Base-by-base conservation (phyloP, 2,888 invertebrate genomes). In the Orthosia incerta region DNA sequence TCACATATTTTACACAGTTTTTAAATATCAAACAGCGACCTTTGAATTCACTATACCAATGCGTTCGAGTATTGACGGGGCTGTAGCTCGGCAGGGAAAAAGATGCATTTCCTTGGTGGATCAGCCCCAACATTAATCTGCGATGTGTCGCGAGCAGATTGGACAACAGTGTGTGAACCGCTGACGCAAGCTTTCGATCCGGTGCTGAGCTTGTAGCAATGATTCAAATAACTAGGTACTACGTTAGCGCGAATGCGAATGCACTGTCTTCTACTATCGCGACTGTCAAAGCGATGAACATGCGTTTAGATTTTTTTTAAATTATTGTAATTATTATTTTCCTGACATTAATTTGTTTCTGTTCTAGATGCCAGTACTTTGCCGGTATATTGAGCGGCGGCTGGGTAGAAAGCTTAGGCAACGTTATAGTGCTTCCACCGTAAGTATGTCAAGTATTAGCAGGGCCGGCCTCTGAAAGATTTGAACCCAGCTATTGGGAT, bases 381-480 rank as follows among this genome's bases (percentile, higher is more conserved):
- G 98, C 99, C 13, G 99, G 98, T 23, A 98, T 99, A 94, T 94
- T 99, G 46, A 98, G 98, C 84, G 99, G 99, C 2, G 98, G 98
- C 74, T 98, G 98, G 97, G 97, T 98, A 45, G 98, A 98, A 82
- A 95, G 95, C 89, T 97, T 97, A 72, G 98, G 98, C 57, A 98
- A 98, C 91, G 97, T 98, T 5, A 98, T 99, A 73, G 97, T 97
- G n/a, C 94, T 99, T 73, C 98, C 98, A 88, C 98, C 98, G 97
- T 98, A 97, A 92, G 95, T 94, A 81, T 62, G 7, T 50, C 16
- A 31, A 15, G 57, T 20, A 31, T 67, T 56, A 45, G 9, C 18
- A 20, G 18, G 7, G 20, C 16, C 23, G 26, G 70, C 16, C 48
- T n/a, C 16, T 23, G 15, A 61, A 51, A 18, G 48, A 26, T 12